Base-by-base conservation (phyloP, 2,113 vertebrate species). In the Stigmatopora argus region DNA sequence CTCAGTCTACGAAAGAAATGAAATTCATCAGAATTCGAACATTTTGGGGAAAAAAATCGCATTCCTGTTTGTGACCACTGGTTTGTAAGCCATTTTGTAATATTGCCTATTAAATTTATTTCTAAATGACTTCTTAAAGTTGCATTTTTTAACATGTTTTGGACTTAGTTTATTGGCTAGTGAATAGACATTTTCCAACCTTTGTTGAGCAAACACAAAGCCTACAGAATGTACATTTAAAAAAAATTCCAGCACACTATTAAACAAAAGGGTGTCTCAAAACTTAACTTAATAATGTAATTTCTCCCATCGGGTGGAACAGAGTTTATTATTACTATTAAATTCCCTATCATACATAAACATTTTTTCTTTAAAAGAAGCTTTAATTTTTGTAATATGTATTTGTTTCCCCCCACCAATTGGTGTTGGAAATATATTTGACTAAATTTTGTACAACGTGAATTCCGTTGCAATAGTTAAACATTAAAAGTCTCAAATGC, bases 41-140 rank as follows among this genome's bases (percentile, higher is more conserved):
- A 55, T 46, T 62, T 34, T 18, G 10, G 44, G 48, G 66, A 48
- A 48, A 48, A 48, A 48, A 55, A 81, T 64, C 75, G 76, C 84
- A 86, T 86, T 86, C 84, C 80, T 86, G 71, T 78, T 62, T 73
- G 52, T 72, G 72, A 82, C 78, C 74, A 79, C 74, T 77, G 61
- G 71, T 75, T 76, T 80, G 66, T 79, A 66, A 67, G 72, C 19
- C 23, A 55, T 73, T 77, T 57, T 76, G 41, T 77, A 75, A 70
- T 74, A n/a, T 67, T 41, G 74, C 41, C 31, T 48, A 57, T 64
- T 65, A 67, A 64, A 70, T 56, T 58, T 66, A 34, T 67, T 72
- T 65, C 57, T 74, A 75, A 77, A 79, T 66, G 45, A 53, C 38
- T 46, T 75, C 17, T 79, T 35, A 60, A 69, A 70, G 47, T 7